A percentile compares a stretch with the other conserved stretches of the same genome.
Evolutionary conservation across 1,140 invertebrate genomes (phyloP).

Genomic region (Elysia chlorotica): DNA sequence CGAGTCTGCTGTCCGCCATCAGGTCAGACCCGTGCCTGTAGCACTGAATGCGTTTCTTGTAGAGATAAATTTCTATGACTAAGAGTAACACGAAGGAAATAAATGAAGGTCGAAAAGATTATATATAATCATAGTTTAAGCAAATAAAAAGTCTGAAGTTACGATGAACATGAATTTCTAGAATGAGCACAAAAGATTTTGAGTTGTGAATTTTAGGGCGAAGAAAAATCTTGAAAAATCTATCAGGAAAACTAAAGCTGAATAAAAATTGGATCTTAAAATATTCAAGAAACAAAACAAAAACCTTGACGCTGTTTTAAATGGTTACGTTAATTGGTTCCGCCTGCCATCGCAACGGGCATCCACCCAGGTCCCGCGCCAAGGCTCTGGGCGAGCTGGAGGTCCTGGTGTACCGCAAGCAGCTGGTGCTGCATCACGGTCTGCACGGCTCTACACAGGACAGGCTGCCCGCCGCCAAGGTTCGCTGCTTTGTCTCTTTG

Average conservation of each 20-base stretch:
- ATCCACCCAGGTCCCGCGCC: neutral
- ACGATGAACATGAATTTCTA: neutral
- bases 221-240: neutral
- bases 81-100: neutral
- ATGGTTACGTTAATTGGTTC: neutral
- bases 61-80: neutral
- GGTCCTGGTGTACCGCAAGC: conserved; percentile 3
- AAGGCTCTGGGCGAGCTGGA: conserved; percentile 6
- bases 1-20: neutral
- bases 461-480: neutral
- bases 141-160: neutral
- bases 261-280: no score
- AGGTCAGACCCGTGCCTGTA: no score
- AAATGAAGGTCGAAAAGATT: neutral
- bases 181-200: neutral
- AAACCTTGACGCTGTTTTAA: neutral
- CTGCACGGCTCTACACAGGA: neutral
- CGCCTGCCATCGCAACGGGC: neutral
- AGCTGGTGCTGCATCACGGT: conserved; percentile 2
- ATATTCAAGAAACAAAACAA: neutral
- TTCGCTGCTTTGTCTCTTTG: neutral
- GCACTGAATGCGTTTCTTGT: neutral
- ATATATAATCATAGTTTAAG: neutral
- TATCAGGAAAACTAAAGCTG: neutral
- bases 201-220: neutral